phyloP scores from a whole-genome alignment of 2,113 vertebrate species.

The Triplophysa rosa region DNA sequence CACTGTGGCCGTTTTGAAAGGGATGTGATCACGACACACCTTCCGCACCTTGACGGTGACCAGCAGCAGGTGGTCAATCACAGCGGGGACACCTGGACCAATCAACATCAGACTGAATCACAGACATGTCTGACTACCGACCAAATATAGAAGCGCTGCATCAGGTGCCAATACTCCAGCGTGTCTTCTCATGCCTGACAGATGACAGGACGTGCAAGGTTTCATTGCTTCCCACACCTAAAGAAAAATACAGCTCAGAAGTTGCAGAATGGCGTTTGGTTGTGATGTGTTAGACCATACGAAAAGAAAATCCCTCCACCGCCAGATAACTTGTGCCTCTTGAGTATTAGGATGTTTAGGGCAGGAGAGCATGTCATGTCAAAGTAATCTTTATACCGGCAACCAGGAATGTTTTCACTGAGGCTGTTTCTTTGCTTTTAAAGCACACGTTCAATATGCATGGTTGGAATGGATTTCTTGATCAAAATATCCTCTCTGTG shows the following conservation, averaged over 20 bases:
- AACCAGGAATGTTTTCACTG: background rate
- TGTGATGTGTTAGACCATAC: background rate
- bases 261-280: background rate
- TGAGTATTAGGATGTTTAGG: background rate
- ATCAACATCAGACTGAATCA: constrained; percentile 48
- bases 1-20: constrained; percentile 5
- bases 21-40: background rate
- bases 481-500: background rate
- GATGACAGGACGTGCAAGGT: constrained; percentile 48
- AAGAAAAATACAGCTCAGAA: constrained; percentile 17
- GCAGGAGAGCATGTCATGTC: background rate
- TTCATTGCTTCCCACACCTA: constrained; percentile 55
- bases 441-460: background rate
- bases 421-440: background rate
- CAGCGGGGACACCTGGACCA: constrained; percentile 37
- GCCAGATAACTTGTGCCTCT: background rate
- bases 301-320: background rate
- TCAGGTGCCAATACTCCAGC: constrained; percentile 57
- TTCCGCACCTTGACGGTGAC: constrained; percentile 17
- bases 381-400: background rate
- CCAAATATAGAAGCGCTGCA: constrained; percentile 53
- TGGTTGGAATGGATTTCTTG: background rate
- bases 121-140: constrained; percentile 56
- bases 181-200: constrained; percentile 40
- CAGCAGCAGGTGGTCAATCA: constrained; percentile 22